These are phyloP conservation scores for Cataglyphis hispanica DNA, from an alignment of 1,140 invertebrate species.

Conservation along the genomic window DNA sequence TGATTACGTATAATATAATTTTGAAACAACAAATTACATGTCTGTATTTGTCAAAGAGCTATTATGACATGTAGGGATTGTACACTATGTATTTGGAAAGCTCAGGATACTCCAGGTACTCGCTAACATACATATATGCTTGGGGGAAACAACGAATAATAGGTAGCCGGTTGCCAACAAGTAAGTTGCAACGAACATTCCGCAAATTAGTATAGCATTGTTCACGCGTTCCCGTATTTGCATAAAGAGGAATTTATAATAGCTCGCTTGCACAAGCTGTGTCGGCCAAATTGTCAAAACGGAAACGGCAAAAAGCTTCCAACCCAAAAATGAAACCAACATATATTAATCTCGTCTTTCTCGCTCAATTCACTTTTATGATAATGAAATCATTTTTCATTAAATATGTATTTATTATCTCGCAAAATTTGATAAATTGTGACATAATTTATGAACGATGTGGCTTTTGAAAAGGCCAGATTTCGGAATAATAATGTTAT, in stretches of 20 bases:
- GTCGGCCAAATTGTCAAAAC: conserved; percentile 26
- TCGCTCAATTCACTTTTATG: neutral
- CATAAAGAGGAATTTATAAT: conserved; percentile 65
- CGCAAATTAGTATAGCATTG: conserved; percentile 60
- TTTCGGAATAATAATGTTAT: conserved; percentile 7
- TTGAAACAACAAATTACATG: neutral
- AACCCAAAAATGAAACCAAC: neutral
- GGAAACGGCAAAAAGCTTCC: neutral
- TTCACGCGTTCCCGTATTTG: conserved; percentile 46
- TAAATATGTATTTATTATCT: conserved; percentile 1
- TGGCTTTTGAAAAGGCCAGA: neutral
- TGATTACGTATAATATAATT: neutral
- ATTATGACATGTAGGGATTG: conserved; percentile 1
- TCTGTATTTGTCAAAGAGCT: conserved; percentile 23
- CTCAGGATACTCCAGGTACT: conserved; percentile 28
- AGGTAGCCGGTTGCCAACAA: conserved; percentile 51
- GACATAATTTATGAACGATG: neutral
- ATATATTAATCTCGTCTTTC: conserved; percentile 22
- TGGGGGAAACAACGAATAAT: conserved; percentile 51
- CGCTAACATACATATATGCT: conserved; percentile 25
- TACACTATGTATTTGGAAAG: conserved; percentile 18
- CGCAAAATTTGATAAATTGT: neutral
- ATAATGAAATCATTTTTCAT: neutral
- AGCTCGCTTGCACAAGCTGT: conserved; percentile 5
- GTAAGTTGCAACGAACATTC: conserved; percentile 56